These are phyloP conservation scores for Tylochromis polylepis DNA, from an alignment of 2,113 vertebrate species.

Conservation along the genomic window DNA sequence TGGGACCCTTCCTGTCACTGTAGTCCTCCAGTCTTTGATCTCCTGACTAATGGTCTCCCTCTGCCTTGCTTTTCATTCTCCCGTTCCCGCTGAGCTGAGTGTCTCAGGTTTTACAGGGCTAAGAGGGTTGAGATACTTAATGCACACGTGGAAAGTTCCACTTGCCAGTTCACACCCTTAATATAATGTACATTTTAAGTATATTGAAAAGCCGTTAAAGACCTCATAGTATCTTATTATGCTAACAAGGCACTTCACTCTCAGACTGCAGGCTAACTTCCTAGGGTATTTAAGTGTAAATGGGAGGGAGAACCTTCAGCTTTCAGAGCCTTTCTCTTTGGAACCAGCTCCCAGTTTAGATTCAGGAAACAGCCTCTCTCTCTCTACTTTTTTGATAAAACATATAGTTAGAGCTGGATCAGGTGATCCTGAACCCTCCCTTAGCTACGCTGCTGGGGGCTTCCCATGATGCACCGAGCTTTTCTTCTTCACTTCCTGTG, in stretches of 20 bases:
- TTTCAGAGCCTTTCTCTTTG: not conserved
- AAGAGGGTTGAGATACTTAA: not conserved
- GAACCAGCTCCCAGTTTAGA: not conserved
- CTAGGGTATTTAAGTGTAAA: not conserved
- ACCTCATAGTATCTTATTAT: not conserved
- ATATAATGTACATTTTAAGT: not conserved
- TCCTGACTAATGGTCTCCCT: constrained; percentile 23
- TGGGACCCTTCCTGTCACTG: constrained; percentile 29
- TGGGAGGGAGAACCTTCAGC: not conserved
- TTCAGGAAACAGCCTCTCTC: not conserved
- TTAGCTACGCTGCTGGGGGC: not conserved
- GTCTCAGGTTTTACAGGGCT: constrained; percentile 8
- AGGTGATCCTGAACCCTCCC: no score
- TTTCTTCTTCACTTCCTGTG: not conserved
- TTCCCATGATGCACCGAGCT: not conserved
- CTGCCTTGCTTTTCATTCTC: constrained; percentile 11
- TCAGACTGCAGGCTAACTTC: not conserved
- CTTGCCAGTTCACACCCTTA: not conserved
- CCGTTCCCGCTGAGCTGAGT: constrained; percentile 15
- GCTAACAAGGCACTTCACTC: not conserved
- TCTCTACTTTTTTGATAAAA: not conserved
- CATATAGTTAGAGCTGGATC: not conserved
- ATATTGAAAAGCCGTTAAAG: not conserved
- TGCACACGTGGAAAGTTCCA: not conserved
- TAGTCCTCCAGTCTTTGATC: constrained; percentile 46